Base-by-base conservation (phyloP, 1,140 invertebrate species). In the Coptotermes formosanus region DNA sequence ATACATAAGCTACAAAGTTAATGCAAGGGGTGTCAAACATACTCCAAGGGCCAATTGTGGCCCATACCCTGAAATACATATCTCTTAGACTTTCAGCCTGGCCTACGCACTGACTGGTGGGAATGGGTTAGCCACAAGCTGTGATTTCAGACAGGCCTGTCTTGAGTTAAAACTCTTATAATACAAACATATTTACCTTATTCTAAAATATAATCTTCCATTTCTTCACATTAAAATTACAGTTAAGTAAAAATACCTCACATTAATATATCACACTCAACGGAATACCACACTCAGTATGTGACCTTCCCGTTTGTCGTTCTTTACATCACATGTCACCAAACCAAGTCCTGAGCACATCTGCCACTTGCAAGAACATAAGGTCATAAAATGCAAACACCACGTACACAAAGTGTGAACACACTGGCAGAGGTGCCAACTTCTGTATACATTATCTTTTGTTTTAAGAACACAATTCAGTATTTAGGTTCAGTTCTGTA, bases 191-290 rank as follows among this genome's bases (percentile, higher is more conserved):
- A 75, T 75, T 75, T 30, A 9, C 64, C 64, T 8, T 30, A 75
- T 75, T 75, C 25, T 75, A 75, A 75, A 75, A 75, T 75, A 75
- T 75, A 75, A n/a, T 75, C 25, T 75, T 25, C 64, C 64, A 75
- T 75, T 30, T 75, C n/a, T 75, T 14, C 64, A 75, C 64, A 30
- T 75, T 75, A 75, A 75, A 75, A 75, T 75, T n/a, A 75, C 64
- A 75, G 25, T 75, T 75, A 75, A 75, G n/a, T 75, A 75, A 75
- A 75, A 75, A 75, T 75, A 75, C 64, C n/a, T 75, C 64, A n/a
- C 14, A 75, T 75, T 30, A 30, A 30, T 30, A 75, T 75, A 75
- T 75, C 64, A 75, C 64, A 75, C 64, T 25, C 11, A 75, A 75
- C 6, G 59, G 64, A 75, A 16, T 30, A 75, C 9, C 64, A 75